Evolutionary conservation across 2,113 vertebrate species (phyloP), one percentile per base, ranked within the genome.

Genomic region (Panurus biarmicus): DNA sequence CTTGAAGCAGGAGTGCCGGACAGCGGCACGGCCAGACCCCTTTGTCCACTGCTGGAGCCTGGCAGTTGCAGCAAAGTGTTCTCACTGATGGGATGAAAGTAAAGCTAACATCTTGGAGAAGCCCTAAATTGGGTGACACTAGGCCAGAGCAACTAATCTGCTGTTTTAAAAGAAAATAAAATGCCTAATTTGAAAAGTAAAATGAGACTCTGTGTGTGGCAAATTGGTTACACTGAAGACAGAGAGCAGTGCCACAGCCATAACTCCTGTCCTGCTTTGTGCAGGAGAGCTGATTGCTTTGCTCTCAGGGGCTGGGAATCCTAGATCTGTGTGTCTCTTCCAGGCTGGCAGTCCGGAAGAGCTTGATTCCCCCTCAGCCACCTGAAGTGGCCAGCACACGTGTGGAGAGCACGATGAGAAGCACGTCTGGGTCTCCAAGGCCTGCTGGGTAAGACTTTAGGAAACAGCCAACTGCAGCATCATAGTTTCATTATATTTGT

Each of bases 271-370:
- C 36, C 56, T 35, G 42, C 15, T 72, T 72, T 36, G n/a, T 73
- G 53, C 33, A 44, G 82, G 58, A 81, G 53, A 23, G 48, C 16
- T 14, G 42, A 45, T 83, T 47, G 8, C 44, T 90, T 31, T 71
- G 28, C 40, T 60, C 21, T 54, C 3, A 6, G 31, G 35, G 35
- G 10, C 9, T 38, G 73, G 38, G 67, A 23, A 57, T 54, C 33
- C 36, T 21, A 47, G 17, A 48, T 33, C 19, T 81, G 8, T 77
- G 12, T 75, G 48, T 97, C 88, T 96, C 64, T 97, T 98, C 22
- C 94, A 99, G 99, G 87, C 95, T 98, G 95, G 98, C 98, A 80
- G 99, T 99, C 71, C 98, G 99, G 93, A 99, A 99, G 97, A 99
- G 98, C 89, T 97, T 99, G 91, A 99, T 99, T 95, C 98, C 98